Evolutionary conservation across 2,888 invertebrate species (phyloP), one percentile per base, ranked within the genome.

Genomic region (Iselma pallidipennis): DNA sequence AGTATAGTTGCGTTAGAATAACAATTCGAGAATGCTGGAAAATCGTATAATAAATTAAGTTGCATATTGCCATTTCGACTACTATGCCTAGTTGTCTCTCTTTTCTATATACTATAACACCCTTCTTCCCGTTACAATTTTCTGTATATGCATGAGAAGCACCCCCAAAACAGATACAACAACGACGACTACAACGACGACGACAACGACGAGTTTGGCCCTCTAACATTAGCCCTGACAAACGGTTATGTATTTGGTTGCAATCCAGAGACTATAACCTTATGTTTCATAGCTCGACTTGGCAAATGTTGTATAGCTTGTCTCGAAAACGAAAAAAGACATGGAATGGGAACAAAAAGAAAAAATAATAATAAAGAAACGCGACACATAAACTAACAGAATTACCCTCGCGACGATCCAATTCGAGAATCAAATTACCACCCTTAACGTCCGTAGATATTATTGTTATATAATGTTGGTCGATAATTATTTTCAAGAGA

Each of bases 221-320:
- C 69, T 71, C 71, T 71, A 69, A 77, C 79, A 80, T 80, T 80
- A 80, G 77, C 77, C 73, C 76, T 81, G 81, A 82, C 77, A 80
- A 80, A 82, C 81, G 80, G 77, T 80, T 80, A 81, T 81, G 81
- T 74, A 78, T 81, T 81, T 82, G 82, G 81, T 81, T 80, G 79
- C 78, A 80, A 81, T 82, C 82, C 82, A 82, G 80, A 74, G 74
- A 74, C 77, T 74, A 79, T 78, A 79, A 79, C 78, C 80, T 78
- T 80, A 80, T 80, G 81, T 78, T 79, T 77, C 76, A 76, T 75
- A 65, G 72, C 72, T 70, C 67, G 70, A 73, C 73, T 79, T 78
- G 78, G 78, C 79, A 77, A 73, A 71, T 72, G 72, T 66, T 61
- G 61, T 29, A 62, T 59, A 61, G 65, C 55, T n/a, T 31, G 53